A percentile compares a stretch with the other conserved stretches of the same genome.
Evolutionary conservation across 2,113 vertebrate species (phyloP).

Genomic region (Potamarius usumacintae): DNA sequence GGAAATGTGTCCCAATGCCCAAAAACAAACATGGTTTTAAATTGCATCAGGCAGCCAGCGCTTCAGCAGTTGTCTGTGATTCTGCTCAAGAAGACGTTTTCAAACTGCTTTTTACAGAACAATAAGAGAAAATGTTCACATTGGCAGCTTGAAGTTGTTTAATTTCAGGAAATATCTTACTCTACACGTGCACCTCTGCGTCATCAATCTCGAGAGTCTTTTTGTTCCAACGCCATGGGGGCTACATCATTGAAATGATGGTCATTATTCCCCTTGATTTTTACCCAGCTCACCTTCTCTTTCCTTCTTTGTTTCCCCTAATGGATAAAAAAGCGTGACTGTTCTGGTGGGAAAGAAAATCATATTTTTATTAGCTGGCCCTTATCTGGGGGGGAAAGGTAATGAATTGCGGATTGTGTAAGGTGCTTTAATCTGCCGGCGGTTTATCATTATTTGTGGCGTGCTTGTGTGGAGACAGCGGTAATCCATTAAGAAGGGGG

Average conservation of each 20-base stretch:
- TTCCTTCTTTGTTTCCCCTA: conserved; percentile 53
- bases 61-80: background rate
- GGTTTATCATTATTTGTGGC: conserved; percentile 82
- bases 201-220: conserved; percentile 28
- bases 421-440: conserved; percentile 79
- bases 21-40: background rate
- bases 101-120: background rate
- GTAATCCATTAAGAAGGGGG: conserved; percentile 80
- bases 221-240: conserved; percentile 28
- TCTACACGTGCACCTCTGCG: conserved; percentile 10
- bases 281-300: conserved; percentile 42
- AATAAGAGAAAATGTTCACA: background rate
- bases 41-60: background rate
- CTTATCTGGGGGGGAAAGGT: conserved; percentile 64
- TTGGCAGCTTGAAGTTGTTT: conserved; percentile 7
- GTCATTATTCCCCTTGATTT: conserved; percentile 41
- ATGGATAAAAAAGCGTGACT: conserved; percentile 75
- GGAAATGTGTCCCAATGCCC: background rate
- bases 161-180: conserved; percentile 19
- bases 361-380: conserved; percentile 76
- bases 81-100: background rate
- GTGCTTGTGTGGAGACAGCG: conserved; percentile 76
- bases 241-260: conserved; percentile 39
- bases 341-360: conserved; percentile 69
- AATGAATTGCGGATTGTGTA: conserved; percentile 80